These are phyloP conservation scores for Heliconius ethilla DNA, from an alignment of 2,888 invertebrate species.

Conservation along the genomic window DNA sequence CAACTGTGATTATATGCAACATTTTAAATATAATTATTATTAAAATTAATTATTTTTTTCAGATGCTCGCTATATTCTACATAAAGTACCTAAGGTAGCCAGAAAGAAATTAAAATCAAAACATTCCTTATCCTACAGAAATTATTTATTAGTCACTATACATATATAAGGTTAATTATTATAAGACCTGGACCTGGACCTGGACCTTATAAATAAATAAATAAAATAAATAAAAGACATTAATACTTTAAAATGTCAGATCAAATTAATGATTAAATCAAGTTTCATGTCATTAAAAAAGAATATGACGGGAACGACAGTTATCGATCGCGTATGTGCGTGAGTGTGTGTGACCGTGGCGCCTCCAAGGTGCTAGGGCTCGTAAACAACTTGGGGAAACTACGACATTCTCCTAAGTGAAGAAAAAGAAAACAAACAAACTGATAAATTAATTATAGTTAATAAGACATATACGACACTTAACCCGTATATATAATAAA, in stretches of 20 bases:
- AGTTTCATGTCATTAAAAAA: constrained; percentile 61
- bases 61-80: too few species aligned
- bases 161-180: too few species aligned
- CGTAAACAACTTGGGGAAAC: constrained; percentile 45
- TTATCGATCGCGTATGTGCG: constrained; percentile 58
- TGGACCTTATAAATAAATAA: too few species aligned
- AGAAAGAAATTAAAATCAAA: too few species aligned
- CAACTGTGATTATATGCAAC: too few species aligned
- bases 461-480: neutral
- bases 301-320: constrained; percentile 58
- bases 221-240: too few species aligned
- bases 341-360: constrained; percentile 23
- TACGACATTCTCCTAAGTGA: constrained; percentile 42
- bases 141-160: too few species aligned
- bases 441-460: neutral
- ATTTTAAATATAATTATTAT: too few species aligned
- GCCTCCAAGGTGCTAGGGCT: constrained; percentile 39
- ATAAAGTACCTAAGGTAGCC: too few species aligned
- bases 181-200: too few species aligned
- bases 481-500: neutral
- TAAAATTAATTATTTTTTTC: too few species aligned
- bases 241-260: neutral
- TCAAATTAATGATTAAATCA: neutral
- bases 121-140: too few species aligned
- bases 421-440: constrained; percentile 16